Evolutionary conservation across 92 coral and sea anemone genomes (phyloP).

Genomic region (Ricordea florida): DNA sequence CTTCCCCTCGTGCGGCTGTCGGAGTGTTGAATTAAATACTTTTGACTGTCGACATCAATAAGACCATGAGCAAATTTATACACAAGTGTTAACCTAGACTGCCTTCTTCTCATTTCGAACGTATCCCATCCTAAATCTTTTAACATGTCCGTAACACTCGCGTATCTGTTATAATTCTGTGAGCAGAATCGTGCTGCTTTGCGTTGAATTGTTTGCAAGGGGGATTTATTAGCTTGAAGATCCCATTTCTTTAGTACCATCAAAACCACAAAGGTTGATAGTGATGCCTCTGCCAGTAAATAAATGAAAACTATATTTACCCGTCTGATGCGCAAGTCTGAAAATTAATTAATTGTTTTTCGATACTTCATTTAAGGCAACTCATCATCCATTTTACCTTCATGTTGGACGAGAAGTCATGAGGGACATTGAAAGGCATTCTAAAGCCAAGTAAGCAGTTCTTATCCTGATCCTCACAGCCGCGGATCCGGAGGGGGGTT

Average conservation of each 20-base stretch:
- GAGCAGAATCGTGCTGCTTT: constrained; percentile 27
- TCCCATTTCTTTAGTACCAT: not conserved
- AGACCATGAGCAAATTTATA: constrained; percentile 31
- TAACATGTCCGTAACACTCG: constrained; percentile 12
- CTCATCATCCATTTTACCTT: constrained; percentile 95
- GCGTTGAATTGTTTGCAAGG: constrained; percentile 5
- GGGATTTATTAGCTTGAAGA: too few species aligned
- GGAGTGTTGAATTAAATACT: constrained; percentile 9
- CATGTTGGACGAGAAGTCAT: constrained; percentile 94
- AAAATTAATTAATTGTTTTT: not conserved
- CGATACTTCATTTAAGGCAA: constrained; percentile 64
- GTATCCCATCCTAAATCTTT: constrained; percentile 15
- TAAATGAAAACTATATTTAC: too few species aligned
- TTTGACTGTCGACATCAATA: constrained; percentile 20
- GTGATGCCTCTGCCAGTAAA: not conserved
- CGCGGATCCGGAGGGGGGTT: too few species aligned
- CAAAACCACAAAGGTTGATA: not conserved
- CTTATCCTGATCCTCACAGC: too few species aligned
- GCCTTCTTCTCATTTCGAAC: constrained; percentile 31
- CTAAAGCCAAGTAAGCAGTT: constrained; percentile 59
- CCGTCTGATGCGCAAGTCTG: too few species aligned
- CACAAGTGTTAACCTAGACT: constrained; percentile 29
- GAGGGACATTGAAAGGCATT: constrained; percentile 77
- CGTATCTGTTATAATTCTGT: not conserved
- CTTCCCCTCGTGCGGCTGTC: constrained; percentile 14